Evolutionary conservation across 2,113 vertebrate species (phyloP).

Genomic region (Prunella fulvescens): DNA sequence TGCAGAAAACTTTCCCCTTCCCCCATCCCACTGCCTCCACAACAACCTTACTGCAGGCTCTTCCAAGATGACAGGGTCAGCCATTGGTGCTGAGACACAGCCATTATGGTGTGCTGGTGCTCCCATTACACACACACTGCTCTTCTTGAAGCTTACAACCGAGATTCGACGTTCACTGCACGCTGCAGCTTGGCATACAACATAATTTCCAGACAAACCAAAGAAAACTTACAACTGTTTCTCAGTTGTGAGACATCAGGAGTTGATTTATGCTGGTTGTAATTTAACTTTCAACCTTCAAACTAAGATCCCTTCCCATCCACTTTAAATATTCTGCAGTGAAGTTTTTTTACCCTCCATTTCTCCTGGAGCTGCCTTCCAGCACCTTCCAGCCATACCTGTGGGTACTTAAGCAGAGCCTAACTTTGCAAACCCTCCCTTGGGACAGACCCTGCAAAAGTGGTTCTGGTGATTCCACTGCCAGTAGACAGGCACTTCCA

Average conservation of each 20-base stretch:
- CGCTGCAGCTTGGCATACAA: neutral
- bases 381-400: neutral
- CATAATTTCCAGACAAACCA: neutral
- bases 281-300: neutral
- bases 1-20: neutral
- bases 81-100: accelerated
- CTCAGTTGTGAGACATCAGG: neutral
- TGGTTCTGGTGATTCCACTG: neutral
- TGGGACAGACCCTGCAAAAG: neutral
- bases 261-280: neutral
- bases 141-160: neutral
- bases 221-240: neutral
- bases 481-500: neutral
- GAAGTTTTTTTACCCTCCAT: neutral
- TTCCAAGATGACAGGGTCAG: neutral
- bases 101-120: accelerated
- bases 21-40: neutral
- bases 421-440: neutral
- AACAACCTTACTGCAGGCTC: neutral
- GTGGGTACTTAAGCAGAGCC: neutral
- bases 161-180: neutral
- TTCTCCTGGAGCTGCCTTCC: neutral
- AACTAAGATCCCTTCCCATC: neutral
- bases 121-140: neutral
- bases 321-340: neutral